Conservation (phyloP, 2,797 vertebrate species). For the Garrulus glandarius region DNA sequence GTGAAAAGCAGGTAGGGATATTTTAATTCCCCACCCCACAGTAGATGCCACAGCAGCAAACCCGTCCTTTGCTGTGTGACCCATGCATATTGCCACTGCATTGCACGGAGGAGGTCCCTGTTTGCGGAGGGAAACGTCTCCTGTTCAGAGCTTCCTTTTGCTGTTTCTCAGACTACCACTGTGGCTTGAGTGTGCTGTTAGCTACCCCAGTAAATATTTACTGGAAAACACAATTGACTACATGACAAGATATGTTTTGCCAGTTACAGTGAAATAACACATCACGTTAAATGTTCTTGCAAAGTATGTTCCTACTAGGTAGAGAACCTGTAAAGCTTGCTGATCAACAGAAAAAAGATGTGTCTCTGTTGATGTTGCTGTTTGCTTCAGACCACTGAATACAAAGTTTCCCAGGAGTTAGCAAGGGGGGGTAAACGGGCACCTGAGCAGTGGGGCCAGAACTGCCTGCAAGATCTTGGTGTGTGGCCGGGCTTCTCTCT, state of each 20-base stretch:
- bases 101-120: background rate
- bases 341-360: background rate
- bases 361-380: background rate
- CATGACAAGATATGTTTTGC: background rate
- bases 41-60: background rate
- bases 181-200: background rate
- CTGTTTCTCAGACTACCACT: background rate
- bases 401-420: background rate
- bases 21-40: background rate
- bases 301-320: background rate
- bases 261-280: background rate
- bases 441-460: background rate
- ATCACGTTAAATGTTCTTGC: accelerated
- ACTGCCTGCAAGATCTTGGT: background rate
- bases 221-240: background rate
- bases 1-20: background rate
- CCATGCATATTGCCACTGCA: background rate
- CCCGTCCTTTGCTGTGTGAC: background rate
- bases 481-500: accelerated
- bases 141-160: background rate
- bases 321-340: background rate
- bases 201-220: background rate
- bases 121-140: background rate
- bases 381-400: background rate
- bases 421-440: background rate